Conservation (phyloP, 2,113 vertebrate genomes). For the Xenus cinereus region DNA sequence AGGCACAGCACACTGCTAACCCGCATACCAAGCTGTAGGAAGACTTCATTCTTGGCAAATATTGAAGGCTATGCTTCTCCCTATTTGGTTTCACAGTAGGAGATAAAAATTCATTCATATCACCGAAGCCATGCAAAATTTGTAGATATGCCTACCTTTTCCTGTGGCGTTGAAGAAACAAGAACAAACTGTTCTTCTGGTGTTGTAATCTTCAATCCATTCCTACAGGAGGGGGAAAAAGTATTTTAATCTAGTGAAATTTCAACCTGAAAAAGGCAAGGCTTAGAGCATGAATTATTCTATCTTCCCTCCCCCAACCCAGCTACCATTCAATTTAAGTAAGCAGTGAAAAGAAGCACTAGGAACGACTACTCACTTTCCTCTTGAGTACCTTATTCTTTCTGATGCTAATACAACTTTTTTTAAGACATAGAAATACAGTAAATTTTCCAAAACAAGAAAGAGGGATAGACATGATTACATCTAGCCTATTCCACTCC, state of each 20-base stretch:
- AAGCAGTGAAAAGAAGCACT: not conserved
- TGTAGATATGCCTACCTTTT: conserved; percentile 81
- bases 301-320: not conserved
- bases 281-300: not conserved
- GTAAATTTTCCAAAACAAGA: not conserved
- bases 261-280: not conserved
- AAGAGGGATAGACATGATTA: not conserved
- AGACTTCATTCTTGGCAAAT: not conserved
- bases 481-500: not conserved
- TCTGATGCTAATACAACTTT: not conserved
- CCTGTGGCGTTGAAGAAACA: conserved; percentile 86
- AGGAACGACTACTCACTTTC: not conserved
- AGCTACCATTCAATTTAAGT: not conserved
- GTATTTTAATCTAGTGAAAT: not conserved
- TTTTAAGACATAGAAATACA: not conserved
- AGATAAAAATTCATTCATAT: not conserved
- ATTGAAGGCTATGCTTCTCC: not conserved
- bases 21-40: not conserved
- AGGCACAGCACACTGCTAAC: not conserved
- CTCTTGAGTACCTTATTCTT: not conserved
- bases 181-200: conserved; percentile 94
- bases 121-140: not conserved
- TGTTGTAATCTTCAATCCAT: conserved; percentile 91
- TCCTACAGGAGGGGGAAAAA: conserved; percentile 61
- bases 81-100: not conserved